Evolutionary conservation across 2,113 vertebrate species (phyloP).

Genomic region (Clarias magur): DNA sequence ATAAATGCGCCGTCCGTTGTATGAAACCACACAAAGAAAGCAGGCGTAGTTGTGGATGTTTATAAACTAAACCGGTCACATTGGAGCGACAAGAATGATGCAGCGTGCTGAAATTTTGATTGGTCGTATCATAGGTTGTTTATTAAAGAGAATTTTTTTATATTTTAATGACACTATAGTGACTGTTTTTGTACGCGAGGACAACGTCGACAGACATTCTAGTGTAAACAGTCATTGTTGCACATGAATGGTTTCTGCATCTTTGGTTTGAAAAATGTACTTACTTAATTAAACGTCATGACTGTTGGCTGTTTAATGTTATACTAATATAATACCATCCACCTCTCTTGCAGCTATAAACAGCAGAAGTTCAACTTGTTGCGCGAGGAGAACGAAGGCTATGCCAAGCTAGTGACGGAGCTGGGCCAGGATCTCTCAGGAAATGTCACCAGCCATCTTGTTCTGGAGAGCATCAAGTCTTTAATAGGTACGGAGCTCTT

Average conservation of each 20-base stretch:
- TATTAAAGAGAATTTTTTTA: neutral
- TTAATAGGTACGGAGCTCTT: slow-evolving; percentile 85
- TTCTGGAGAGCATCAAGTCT: slow-evolving; percentile 98
- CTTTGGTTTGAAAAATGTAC: neutral
- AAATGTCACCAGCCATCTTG: slow-evolving; percentile 90
- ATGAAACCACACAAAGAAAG: neutral
- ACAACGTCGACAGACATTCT: neutral
- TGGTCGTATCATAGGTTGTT: neutral
- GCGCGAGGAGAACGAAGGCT: slow-evolving; percentile 97
- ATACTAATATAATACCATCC: neutral
- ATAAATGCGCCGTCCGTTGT: neutral
- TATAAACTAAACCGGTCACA: neutral
- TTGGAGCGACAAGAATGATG: too few species aligned
- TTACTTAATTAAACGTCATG: neutral
- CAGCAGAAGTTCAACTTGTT: slow-evolving; percentile 99
- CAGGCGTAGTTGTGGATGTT: neutral
- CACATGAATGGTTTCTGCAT: neutral
- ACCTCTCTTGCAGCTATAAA: slow-evolving; percentile 82
- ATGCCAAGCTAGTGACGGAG: slow-evolving; percentile 95
- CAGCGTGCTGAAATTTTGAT: neutral
- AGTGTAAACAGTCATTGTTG: neutral
- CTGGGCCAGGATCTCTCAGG: slow-evolving; percentile 94
- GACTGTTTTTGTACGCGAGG: too few species aligned
- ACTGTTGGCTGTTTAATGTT: neutral
- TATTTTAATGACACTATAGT: neutral